These are phyloP conservation scores for Helobdella robusta DNA, from an alignment of 2,888 invertebrate genomes.

Conservation along the genomic window DNA sequence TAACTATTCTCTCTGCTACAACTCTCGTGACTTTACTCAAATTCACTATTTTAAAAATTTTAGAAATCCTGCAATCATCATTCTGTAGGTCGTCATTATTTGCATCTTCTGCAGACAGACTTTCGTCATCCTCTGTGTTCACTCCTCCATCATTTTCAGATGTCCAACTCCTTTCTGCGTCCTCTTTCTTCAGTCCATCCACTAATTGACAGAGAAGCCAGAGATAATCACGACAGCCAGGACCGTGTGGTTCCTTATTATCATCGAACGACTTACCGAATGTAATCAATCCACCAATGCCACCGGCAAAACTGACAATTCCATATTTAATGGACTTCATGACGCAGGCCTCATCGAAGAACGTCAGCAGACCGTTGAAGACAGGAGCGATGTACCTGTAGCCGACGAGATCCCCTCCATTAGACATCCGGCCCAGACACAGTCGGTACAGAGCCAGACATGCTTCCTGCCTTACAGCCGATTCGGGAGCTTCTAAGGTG, in stretches of 20 bases:
- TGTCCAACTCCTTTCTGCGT: conserved; percentile 47
- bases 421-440: conserved; percentile 59
- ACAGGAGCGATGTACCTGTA: conserved; percentile 59
- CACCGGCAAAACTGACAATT: not conserved
- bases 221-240: conserved; percentile 86
- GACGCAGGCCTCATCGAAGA: conserved; percentile 72
- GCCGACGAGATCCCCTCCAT: conserved; percentile 46
- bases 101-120: too few relatives aligned
- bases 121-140: too few relatives aligned
- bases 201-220: conserved; percentile 81
- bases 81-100: too few relatives aligned
- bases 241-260: conserved; percentile 75
- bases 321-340: conserved; percentile 61
- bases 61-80: too few relatives aligned
- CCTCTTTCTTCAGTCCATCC: conserved; percentile 59
- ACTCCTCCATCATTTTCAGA: not conserved
- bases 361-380: conserved; percentile 68
- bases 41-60: conserved; percentile 57
- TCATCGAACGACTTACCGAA: too few relatives aligned
- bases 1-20: conserved; percentile 65
- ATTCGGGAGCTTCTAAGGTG: conserved; percentile 82
- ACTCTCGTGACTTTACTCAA: conserved; percentile 62
- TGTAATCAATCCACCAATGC: not conserved
- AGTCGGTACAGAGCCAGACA: conserved; percentile 83
- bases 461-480: conserved; percentile 77